phyloP scores from a whole-genome alignment of 2,888 invertebrate species.

The Parapristionchus giblindavisi region DNA sequence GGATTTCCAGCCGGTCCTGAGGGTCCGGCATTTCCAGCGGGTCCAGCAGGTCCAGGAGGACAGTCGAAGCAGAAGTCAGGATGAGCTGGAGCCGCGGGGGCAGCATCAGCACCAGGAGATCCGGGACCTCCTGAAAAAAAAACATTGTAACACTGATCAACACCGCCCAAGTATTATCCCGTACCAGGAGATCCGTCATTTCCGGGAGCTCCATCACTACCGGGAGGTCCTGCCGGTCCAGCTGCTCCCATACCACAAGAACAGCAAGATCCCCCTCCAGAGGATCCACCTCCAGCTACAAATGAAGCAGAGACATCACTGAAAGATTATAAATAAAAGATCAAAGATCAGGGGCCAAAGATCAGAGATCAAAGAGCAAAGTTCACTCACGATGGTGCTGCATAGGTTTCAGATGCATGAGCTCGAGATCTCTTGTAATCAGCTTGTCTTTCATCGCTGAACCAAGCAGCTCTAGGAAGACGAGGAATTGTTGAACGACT shows the following conservation, averaged over 20 bases:
- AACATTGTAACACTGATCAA: too few relatives aligned
- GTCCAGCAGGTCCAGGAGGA: slow-evolving; percentile 31
- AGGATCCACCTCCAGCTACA: slow-evolving; percentile 12
- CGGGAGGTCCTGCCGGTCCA: slow-evolving; percentile 23
- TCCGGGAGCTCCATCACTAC: slow-evolving; percentile 28
- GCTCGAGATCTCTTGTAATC: slow-evolving; percentile 1
- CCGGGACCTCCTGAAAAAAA: slow-evolving; percentile 26
- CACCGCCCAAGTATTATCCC: too few relatives aligned
- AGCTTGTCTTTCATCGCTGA: slow-evolving; percentile 15
- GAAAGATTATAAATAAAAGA: background rate
- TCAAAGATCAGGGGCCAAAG: too few relatives aligned
- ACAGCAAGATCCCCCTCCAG: background rate
- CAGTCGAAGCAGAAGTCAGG: slow-evolving; percentile 36
- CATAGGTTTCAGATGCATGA: slow-evolving; percentile 13
- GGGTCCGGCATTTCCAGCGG: slow-evolving; percentile 26
- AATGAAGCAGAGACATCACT: slow-evolving; percentile 19
- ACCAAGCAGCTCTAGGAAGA: slow-evolving; percentile 26
- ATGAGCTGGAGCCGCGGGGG: slow-evolving; percentile 9
- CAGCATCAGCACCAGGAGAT: slow-evolving; percentile 10
- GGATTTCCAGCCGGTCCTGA: slow-evolving; percentile 34
- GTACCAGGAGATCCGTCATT: slow-evolving; percentile 22
- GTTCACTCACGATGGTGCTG: too few relatives aligned
- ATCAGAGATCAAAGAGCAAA: too few relatives aligned
- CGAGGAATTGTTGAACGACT: too few relatives aligned
- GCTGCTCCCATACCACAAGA: slow-evolving; percentile 18